A percentile compares a stretch with the other conserved stretches of the same genome.
These are phyloP conservation scores for Ricordea florida DNA, from an alignment of 92 coral and sea anemone genomes.

Conservation along the genomic window DNA sequence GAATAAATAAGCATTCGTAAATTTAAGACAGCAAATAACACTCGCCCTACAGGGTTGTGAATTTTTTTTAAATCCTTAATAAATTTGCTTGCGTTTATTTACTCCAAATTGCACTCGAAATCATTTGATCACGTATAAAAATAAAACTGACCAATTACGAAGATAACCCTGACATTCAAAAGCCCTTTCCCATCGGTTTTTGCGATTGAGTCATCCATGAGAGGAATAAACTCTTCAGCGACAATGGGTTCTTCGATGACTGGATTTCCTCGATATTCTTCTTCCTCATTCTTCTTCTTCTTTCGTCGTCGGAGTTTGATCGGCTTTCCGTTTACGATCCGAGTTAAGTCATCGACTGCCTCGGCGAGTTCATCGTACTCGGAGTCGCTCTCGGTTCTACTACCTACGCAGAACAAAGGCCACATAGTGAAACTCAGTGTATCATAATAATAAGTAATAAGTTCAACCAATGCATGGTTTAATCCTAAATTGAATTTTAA, in stretches of 20 bases:
- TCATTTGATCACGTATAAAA: too few relatives aligned
- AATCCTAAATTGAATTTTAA: too few relatives aligned
- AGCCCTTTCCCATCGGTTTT: conserved; percentile 81
- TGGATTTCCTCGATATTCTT: conserved; percentile 48
- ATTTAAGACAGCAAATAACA: neutral
- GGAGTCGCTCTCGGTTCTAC: conserved; percentile 51
- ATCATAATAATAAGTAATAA: neutral
- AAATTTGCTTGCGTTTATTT: too few relatives aligned
- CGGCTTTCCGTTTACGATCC: conserved; percentile 72
- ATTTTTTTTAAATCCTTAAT: too few relatives aligned
- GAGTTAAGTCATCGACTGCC: conserved; percentile 80
- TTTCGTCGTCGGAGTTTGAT: conserved; percentile 58
- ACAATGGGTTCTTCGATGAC: conserved; percentile 72
- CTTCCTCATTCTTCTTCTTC: conserved; percentile 63
- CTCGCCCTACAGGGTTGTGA: too few relatives aligned
- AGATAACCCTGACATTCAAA: conserved; percentile 86
- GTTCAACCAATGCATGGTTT: too few relatives aligned
- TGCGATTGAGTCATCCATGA: conserved; percentile 73
- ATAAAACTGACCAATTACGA: conserved; percentile 85
- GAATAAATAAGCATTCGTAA: neutral
- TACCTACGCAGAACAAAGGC: conserved; percentile 23
- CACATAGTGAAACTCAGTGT: too few relatives aligned
- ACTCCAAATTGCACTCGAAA: too few relatives aligned
- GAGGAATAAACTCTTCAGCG: conserved; percentile 80
- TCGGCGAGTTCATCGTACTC: conserved; percentile 80